Conservation (phyloP, 2,797 vertebrate genomes). For the Tauraco hartlaubi region DNA sequence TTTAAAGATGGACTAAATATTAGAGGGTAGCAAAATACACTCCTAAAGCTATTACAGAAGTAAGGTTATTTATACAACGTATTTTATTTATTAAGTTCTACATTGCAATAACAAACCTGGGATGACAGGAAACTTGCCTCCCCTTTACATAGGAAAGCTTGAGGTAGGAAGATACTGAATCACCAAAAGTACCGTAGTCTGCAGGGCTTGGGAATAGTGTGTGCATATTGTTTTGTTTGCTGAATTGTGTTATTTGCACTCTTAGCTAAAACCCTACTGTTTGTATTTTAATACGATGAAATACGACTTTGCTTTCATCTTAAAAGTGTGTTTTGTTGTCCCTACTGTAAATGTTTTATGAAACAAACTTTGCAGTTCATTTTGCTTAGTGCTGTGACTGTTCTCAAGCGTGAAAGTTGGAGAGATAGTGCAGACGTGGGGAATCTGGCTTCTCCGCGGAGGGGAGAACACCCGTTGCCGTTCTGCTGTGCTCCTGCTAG, state of each 20-base stretch:
- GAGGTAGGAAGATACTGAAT: background rate
- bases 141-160: background rate
- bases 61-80: background rate
- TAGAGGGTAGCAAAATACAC: background rate
- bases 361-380: background rate
- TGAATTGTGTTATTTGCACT: background rate
- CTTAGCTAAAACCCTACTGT: background rate
- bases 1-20: background rate
- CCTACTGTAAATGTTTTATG: background rate
- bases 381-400: background rate
- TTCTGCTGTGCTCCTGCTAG: background rate
- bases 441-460: background rate
- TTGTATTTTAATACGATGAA: background rate
- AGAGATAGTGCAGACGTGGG: no score
- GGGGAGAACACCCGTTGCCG: background rate
- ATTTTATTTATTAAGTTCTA: background rate
- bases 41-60: background rate
- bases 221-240: fast-evolving
- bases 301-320: background rate
- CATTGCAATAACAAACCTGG: background rate
- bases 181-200: background rate
- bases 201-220: background rate
- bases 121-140: background rate
- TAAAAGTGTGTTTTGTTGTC: background rate
- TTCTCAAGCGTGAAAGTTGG: background rate